Evolutionary conservation across 1,140 invertebrate species (phyloP), one percentile per base, ranked within the genome.

Genomic region (Sesamia nonagrioides): DNA sequence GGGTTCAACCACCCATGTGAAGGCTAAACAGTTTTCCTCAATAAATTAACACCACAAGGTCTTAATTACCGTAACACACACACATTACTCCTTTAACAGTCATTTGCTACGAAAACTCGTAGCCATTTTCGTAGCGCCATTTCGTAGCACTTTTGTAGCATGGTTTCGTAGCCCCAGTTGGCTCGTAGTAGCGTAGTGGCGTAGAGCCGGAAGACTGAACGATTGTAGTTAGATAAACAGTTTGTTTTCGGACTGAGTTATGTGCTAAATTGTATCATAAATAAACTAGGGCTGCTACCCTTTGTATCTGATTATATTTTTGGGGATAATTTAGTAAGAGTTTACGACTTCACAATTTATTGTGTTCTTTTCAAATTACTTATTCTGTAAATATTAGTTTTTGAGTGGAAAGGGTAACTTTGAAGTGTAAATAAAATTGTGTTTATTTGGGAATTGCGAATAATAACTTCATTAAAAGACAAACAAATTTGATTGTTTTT

Each of bases 211-310:
- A 79, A 79, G 78, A 79, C 73, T 60, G 73, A 76, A 40, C 77
- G 74, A 58, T 81, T 60, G 71, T 82, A 75, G 72, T 45, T 72
- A 76, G 80, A 78, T 79, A 82, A 75, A 77, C 73, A 76, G 72
- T 82, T 78, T 78, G 72, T 75, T 78, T 58, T 81, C 50, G 60
- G 78, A n/a, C 50, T 79, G 78, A 79, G 61, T 79, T 79, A 79
- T 73, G 71, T 56, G 60, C 60, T 76, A 76, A 76, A 76, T 76
- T 63, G 73, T 76, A 76, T 76, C 73, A 76, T 76, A 76, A 76
- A 76, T 76, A 76, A 72, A 37, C 73, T 63, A 63, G 54, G 37
- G 56, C n/a, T 56, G 69, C 42, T 74, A 60, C 71, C 71, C 71
- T 74, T 74, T 74, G 71, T 60, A 45, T 60, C 71, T 74, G 54